Conservation (phyloP, 2,797 vertebrate genomes). For the Scolopax bukidnonensis region DNA sequence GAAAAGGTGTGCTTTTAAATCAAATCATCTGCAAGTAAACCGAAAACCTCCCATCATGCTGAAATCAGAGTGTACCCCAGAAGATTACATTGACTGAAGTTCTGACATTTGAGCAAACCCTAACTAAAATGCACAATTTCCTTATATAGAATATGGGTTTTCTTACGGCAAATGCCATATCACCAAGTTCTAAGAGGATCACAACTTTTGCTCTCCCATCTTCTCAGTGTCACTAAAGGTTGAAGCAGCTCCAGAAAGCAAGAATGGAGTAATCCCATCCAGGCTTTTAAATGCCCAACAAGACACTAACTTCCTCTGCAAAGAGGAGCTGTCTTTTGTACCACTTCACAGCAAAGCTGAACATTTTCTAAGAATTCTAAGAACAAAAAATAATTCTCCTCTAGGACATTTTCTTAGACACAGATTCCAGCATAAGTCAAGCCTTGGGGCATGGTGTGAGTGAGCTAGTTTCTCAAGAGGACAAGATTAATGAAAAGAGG, state of each 20-base stretch:
- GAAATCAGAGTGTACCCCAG: background rate
- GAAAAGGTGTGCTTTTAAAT: background rate
- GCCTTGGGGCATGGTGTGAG: background rate
- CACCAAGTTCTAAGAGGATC: background rate
- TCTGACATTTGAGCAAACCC: background rate
- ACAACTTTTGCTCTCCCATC: background rate
- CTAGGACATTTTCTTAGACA: background rate
- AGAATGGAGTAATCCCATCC: background rate
- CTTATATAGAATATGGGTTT: background rate
- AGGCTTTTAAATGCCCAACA: background rate
- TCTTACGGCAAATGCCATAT: background rate
- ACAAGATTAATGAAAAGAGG: background rate
- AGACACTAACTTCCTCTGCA: background rate
- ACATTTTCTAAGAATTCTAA: background rate
- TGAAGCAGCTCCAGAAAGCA: background rate
- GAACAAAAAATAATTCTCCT: background rate
- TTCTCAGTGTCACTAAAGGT: background rate
- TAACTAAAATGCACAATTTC: background rate
- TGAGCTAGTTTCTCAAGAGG: background rate
- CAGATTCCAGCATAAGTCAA: background rate
- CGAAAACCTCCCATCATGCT: rapidly evolving
- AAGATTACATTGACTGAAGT: background rate
- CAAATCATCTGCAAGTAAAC: background rate
- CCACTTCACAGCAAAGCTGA: background rate
- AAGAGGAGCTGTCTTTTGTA: background rate